Evolutionary conservation across 30 jellyfish, hydroid and myxozoan genomes (phyloP), one percentile per base, ranked within the genome.

Genomic region (Cassiopea xamachana): DNA sequence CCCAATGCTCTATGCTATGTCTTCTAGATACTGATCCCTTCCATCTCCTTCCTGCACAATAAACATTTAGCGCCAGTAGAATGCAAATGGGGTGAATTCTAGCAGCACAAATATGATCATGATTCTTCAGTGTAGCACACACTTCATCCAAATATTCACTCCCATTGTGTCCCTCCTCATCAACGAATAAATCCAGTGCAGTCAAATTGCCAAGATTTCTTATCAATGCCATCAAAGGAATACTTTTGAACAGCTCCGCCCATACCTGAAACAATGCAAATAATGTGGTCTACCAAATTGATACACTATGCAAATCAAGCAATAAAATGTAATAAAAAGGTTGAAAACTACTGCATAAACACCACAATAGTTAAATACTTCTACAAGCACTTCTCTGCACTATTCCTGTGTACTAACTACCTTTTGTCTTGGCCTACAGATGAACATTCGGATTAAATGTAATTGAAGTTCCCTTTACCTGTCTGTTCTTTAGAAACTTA

Each of bases 221-320:
- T 17, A 90, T 51, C 88, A 90, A 17, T 27, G 97, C 97, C n/a
- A 71, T 90, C 90, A 73, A 49, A 14, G 97, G 97, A 89, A 90
- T 82, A n/a, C 71, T 77, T 1, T 15, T 46, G 44, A 90, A 60
- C 73, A 90, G 46, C 58, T 48, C 83, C 18, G 15, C 7, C 97
- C 97, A 90, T 15, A 90, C 92, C 97, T 90, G 67, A 16, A 82
- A 51, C 19, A 84, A 69, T 4, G 39, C 49, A 39, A 39, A 15
- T 13, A 7, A 46, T 71, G 87, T 44, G 7, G 91, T 86, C 48
- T 62, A 18, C 5, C 14, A 8, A 8, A 17, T 13, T 62, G 74
- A 13, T 13, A 58, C 74, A 62, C 43, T 62, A 2, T 58, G 7
- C 13, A 13, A 5, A 58, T 13, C 7, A 13, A 58, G 13, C 7